A percentile compares a stretch with the other conserved stretches of the same genome.
Conservation (phyloP, 2,113 vertebrate genomes). For the Addax nasomaculatus region DNA sequence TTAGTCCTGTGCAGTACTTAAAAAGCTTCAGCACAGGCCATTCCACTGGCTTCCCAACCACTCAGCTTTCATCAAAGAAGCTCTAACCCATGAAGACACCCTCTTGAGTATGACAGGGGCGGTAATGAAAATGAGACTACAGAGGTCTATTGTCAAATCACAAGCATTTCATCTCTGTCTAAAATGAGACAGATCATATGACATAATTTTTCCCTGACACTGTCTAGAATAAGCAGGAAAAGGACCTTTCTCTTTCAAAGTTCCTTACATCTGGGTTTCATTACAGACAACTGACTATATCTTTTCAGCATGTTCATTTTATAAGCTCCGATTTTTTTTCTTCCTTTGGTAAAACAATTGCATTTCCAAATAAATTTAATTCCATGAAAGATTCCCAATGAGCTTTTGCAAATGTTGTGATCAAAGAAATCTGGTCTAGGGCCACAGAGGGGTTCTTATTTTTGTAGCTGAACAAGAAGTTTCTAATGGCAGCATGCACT, state of each 20-base stretch:
- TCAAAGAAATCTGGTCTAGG: not conserved
- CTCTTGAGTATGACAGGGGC: not conserved
- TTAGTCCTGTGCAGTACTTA: not conserved
- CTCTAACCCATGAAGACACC: not conserved
- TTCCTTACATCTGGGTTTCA: constrained; percentile 41
- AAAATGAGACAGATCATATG: not conserved
- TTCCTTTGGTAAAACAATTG: constrained; percentile 20
- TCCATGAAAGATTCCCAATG: not conserved
- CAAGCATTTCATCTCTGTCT: not conserved
- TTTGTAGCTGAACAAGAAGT: not conserved
- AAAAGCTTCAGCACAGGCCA: not conserved
- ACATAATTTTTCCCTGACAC: not conserved
- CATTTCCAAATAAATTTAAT: constrained; percentile 24
- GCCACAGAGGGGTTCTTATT: not conserved
- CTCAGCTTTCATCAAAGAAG: not conserved
- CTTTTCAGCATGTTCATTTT: constrained; percentile 35
- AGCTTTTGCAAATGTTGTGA: not conserved
- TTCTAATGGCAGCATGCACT: not conserved
- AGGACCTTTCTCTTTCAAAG: not conserved
- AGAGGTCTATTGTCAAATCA: not conserved
- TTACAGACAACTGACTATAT: not conserved
- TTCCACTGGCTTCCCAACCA: not conserved
- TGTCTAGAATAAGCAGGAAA: not conserved
- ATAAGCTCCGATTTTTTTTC: not conserved
- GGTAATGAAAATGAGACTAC: not conserved